Conservation (phyloP, 2,113 vertebrate genomes). For the Macrotus californicus region DNA sequence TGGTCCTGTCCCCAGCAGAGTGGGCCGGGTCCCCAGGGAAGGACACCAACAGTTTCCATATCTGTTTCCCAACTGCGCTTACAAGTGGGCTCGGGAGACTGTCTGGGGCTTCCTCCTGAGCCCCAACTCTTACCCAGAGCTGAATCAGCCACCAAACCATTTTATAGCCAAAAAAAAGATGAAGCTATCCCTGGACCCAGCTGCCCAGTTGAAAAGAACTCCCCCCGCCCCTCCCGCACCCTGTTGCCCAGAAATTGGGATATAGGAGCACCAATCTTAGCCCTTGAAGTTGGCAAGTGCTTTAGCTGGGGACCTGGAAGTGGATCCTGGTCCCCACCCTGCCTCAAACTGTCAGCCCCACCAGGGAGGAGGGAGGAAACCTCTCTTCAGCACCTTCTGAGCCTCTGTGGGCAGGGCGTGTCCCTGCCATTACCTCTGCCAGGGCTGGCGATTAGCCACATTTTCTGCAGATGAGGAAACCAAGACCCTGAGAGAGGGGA, state of each 20-base stretch:
- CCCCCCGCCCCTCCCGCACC: accelerated
- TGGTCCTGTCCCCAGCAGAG: neutral
- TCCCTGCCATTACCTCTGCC: neutral
- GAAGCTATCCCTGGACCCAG: neutral
- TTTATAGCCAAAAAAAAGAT: neutral
- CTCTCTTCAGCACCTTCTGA: conserved; percentile 31
- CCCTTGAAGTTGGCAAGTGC: too few relatives aligned
- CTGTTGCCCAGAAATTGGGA: neutral
- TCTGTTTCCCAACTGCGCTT: neutral
- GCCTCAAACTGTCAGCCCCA: neutral
- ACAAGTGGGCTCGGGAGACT: neutral
- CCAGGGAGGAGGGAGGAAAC: neutral
- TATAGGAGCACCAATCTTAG: neutral
- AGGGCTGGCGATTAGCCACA: neutral
- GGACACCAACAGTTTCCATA: neutral
- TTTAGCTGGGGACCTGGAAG: neutral
- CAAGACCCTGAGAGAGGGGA: neutral
- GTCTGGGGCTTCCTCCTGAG: neutral
- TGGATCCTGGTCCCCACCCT: neutral
- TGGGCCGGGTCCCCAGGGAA: neutral
- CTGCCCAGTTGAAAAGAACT: neutral
- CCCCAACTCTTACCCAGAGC: neutral
- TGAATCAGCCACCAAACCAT: neutral
- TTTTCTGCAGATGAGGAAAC: conserved; percentile 12
- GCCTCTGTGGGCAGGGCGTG: neutral